Evolutionary conservation across 2,113 vertebrate genomes (phyloP).

Genomic region (Trematocara zebra): DNA sequence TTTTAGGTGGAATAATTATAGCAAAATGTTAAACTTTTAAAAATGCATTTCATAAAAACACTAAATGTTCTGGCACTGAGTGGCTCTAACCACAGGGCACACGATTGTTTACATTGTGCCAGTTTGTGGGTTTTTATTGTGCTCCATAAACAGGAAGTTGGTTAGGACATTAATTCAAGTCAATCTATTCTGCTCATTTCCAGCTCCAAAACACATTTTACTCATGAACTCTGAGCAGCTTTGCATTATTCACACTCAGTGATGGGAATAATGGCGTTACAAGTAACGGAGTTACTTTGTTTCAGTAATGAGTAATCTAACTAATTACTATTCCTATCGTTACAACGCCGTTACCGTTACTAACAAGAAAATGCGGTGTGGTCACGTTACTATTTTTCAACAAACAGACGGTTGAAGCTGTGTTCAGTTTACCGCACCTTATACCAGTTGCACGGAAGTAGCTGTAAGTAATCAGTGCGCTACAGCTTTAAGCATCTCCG

Average conservation of each 20-base stretch:
- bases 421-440: background rate
- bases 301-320: background rate
- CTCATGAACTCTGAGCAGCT: background rate
- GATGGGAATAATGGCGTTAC: background rate
- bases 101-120: background rate
- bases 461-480: background rate
- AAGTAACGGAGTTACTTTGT: background rate
- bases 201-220: background rate
- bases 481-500: background rate
- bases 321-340: background rate
- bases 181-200: background rate
- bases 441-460: background rate
- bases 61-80: background rate
- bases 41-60: background rate
- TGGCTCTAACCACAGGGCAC: background rate
- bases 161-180: background rate
- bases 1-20: background rate
- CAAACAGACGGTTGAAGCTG: background rate
- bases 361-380: background rate
- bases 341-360: background rate
- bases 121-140: background rate
- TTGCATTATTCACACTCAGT: background rate
- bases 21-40: background rate
- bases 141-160: background rate
- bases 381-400: background rate